These are phyloP conservation scores for Lates japonicus DNA, from an alignment of 2,797 vertebrate species.

Conservation along the genomic window DNA sequence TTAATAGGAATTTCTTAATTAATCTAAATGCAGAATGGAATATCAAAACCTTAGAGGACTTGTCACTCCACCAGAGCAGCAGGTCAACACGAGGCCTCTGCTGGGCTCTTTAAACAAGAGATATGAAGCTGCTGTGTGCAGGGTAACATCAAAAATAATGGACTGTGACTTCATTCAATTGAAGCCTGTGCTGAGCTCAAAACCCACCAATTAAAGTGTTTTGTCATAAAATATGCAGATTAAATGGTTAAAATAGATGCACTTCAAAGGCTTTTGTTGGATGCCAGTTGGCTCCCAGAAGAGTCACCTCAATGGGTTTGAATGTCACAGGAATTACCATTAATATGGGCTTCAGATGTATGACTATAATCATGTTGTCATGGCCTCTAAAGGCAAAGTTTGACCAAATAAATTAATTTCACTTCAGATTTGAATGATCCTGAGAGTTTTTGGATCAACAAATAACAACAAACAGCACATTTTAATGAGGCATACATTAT, in stretches of 20 bases:
- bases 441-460: constrained; percentile 5
- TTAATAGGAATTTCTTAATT: constrained; percentile 88
- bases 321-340: constrained; percentile 72
- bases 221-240: constrained; percentile 84
- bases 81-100: constrained; percentile 81
- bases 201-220: constrained; percentile 83
- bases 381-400: constrained; percentile 31
- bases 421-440: constrained; percentile 25
- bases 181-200: constrained; percentile 73
- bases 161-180: constrained; percentile 73
- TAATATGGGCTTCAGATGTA: constrained; percentile 68
- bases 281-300: constrained; percentile 69
- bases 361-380: constrained; percentile 59
- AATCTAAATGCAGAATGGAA: constrained; percentile 85
- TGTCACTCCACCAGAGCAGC: constrained; percentile 79
- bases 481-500: background rate
- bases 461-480: background rate
- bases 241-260: constrained; percentile 82
- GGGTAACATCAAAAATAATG: constrained; percentile 79
- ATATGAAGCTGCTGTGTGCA: constrained; percentile 71
- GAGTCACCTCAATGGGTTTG: constrained; percentile 72
- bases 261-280: constrained; percentile 81
- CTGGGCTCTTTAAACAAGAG: constrained; percentile 76
- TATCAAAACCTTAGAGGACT: constrained; percentile 83
- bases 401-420: constrained; percentile 36